Conservation (phyloP, 2,888 invertebrate species). For the Lordiphosa fenestrarum region DNA sequence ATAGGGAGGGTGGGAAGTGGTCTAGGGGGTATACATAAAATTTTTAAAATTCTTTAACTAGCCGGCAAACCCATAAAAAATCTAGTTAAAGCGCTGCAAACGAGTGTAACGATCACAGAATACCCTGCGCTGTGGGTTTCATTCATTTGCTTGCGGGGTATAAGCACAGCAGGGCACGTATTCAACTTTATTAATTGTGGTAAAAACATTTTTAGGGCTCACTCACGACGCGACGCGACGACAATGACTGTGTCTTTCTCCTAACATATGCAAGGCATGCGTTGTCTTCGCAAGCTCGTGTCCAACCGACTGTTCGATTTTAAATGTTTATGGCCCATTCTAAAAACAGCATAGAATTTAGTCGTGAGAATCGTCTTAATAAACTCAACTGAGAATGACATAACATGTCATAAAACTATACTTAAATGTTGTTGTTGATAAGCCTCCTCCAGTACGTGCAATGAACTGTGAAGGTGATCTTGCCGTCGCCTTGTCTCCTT, state of each 20-base stretch:
- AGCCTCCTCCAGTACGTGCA: constrained; percentile 22
- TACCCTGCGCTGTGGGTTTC: too few species aligned
- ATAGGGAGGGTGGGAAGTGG: too few species aligned
- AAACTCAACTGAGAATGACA: constrained; percentile 9
- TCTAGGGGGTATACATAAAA: too few species aligned
- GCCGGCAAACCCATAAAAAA: too few species aligned
- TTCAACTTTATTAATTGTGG: constrained; percentile 35
- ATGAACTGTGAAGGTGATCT: constrained; percentile 42
- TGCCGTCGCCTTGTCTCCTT: constrained; percentile 19
- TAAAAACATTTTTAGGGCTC: constrained; percentile 11
- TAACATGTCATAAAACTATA: constrained; percentile 38
- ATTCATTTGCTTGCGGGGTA: too few species aligned
- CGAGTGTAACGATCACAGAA: too few species aligned
- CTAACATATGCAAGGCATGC: constrained; percentile 22
- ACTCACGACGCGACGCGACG: constrained; percentile 4
- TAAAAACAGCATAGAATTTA: constrained; percentile 33
- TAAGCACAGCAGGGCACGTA: constrained; percentile 20
- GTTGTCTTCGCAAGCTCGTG: constrained; percentile 30
- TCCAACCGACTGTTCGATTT: constrained; percentile 30
- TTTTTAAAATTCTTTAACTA: too few species aligned
- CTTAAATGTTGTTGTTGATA: constrained; percentile 16
- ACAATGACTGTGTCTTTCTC: constrained; percentile 13
- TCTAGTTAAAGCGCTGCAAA: too few species aligned
- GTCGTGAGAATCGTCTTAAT: constrained; percentile 36
- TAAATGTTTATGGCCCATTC: constrained; percentile 17